These are phyloP conservation scores for Anarsia innoxiella DNA, from an alignment of 2,888 invertebrate genomes.

Conservation along the genomic window DNA sequence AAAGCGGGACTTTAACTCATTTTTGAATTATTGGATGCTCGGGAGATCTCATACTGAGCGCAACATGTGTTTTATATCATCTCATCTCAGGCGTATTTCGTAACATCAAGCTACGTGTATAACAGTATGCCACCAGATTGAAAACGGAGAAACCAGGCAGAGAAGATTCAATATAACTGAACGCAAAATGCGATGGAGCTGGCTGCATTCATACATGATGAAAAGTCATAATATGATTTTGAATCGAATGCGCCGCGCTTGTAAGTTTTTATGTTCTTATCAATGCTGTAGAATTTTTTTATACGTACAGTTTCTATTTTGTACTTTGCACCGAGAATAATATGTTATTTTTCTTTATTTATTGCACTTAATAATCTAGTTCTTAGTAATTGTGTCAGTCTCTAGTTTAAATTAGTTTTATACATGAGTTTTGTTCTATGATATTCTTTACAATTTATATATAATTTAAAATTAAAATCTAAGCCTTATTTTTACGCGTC, in stretches of 20 bases:
- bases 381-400: background rate
- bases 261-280: slow-evolving; percentile 48
- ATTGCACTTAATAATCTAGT: background rate
- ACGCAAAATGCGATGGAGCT: slow-evolving; percentile 46
- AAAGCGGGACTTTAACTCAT: slow-evolving; percentile 50
- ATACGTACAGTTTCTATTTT: slow-evolving; percentile 26
- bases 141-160: slow-evolving; percentile 53
- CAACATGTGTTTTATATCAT: slow-evolving; percentile 65
- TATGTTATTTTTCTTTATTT: slow-evolving; percentile 1
- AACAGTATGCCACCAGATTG: slow-evolving; percentile 47
- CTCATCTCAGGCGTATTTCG: slow-evolving; percentile 48
- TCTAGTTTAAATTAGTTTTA: background rate
- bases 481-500: too few species aligned
- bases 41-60: slow-evolving; percentile 46
- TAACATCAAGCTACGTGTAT: slow-evolving; percentile 44
- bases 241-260: slow-evolving; percentile 48
- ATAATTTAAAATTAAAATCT: too few species aligned
- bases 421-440: too few species aligned
- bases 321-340: slow-evolving; percentile 1
- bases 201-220: slow-evolving; percentile 62
- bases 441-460: too few species aligned
- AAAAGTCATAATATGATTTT: slow-evolving; percentile 66
- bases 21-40: slow-evolving; percentile 58
- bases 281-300: slow-evolving; percentile 25
- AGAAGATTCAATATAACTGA: slow-evolving; percentile 59